Conservation (phyloP, 2,888 invertebrate species). For the Pasiphila rectangulata region DNA sequence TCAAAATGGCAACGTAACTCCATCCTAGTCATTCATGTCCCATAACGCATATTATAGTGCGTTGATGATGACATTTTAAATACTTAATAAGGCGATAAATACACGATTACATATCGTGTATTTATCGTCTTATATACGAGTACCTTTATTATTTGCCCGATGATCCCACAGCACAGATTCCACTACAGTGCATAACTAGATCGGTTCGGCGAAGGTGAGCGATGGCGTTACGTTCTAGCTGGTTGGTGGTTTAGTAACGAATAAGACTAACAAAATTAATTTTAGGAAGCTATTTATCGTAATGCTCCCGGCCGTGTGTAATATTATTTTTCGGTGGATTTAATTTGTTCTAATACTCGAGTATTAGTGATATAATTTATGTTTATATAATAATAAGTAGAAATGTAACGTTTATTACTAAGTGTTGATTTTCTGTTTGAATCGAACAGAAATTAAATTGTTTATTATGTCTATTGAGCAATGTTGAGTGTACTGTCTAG, state of each 20-base stretch:
- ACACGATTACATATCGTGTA: too few species aligned
- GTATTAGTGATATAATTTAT: conserved; percentile 77
- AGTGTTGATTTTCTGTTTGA: conserved; percentile 79
- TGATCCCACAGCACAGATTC: too few species aligned
- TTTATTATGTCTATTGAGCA: conserved; percentile 70
- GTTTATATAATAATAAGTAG: conserved; percentile 77
- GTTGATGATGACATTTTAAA: conserved; percentile 22
- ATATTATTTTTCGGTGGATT: conserved; percentile 76
- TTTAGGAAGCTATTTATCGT: conserved; percentile 63
- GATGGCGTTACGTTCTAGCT: conserved; percentile 46
- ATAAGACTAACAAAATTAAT: conserved; percentile 76
- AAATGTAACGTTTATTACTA: conserved; percentile 71
- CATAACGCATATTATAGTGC: conserved; percentile 23
- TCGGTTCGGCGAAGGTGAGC: conserved; percentile 50
- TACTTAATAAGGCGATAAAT: too few species aligned
- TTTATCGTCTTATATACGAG: too few species aligned
- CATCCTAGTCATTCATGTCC: conserved; percentile 23
- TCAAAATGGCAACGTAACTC: conserved; percentile 34
- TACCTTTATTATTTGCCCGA: too few species aligned
- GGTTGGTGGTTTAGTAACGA: conserved; percentile 60
- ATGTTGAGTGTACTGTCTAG: conserved; percentile 80
- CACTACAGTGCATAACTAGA: conserved; percentile 37
- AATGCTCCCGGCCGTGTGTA: conserved; percentile 70
- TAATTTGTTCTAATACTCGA: conserved; percentile 79
- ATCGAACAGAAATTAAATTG: conserved; percentile 72